phyloP scores from a whole-genome alignment of 2,797 vertebrate genomes.

The Brotogeris chrysoptera region DNA sequence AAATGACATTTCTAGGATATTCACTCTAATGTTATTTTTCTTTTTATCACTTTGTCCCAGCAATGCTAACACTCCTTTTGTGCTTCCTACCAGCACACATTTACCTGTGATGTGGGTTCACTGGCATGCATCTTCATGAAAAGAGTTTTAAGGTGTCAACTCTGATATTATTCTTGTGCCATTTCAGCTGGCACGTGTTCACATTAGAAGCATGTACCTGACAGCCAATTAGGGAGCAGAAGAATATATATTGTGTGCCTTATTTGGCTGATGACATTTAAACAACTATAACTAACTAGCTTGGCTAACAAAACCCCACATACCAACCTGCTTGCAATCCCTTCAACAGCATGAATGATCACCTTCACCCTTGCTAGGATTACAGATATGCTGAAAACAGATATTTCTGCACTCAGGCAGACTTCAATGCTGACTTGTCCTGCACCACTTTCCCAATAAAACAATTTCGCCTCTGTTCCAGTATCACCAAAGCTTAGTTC shows the following conservation, averaged over 20 bases:
- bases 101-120: background rate
- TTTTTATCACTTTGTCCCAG: background rate
- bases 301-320: background rate
- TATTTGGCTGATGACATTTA: background rate
- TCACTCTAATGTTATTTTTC: background rate
- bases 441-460: background rate
- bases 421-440: background rate
- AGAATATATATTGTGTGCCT: background rate
- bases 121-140: background rate
- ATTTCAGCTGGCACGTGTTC: background rate
- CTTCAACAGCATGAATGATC: background rate
- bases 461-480: background rate
- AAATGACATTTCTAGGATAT: background rate
- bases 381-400: background rate
- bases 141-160: background rate
- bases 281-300: background rate
- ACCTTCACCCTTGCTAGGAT: background rate
- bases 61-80: background rate
- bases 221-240: background rate
- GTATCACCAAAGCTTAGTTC: background rate
- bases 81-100: accelerated
- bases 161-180: background rate
- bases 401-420: background rate
- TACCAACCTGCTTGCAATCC: background rate
- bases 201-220: background rate